phyloP scores from a whole-genome alignment of 2,797 vertebrate species.

The Melanotaenia maccullochi region DNA sequence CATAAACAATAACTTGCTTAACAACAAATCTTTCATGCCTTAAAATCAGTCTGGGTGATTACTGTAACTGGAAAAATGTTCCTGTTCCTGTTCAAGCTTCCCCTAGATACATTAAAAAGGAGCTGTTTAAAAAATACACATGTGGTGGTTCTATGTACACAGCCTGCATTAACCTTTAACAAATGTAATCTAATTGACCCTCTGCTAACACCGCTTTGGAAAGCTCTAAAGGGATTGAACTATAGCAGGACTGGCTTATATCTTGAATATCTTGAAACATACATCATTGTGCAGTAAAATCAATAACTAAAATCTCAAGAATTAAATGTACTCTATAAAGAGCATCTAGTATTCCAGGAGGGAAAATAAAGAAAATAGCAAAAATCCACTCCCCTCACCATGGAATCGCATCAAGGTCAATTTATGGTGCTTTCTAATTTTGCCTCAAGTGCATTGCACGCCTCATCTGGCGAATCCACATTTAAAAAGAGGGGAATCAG shows the following conservation, averaged over 20 bases:
- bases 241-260: not conserved
- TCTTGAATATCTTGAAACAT: not conserved
- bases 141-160: not conserved
- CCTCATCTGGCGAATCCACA: slow-evolving; percentile 65
- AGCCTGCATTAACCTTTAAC: not conserved
- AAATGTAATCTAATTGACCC: slow-evolving; percentile 17
- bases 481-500: slow-evolving; percentile 54
- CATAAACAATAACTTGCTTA: not conserved
- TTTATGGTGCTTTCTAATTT: slow-evolving; percentile 52
- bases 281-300: slow-evolving; percentile 13
- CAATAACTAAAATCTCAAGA: slow-evolving; percentile 8
- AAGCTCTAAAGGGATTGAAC: slow-evolving; percentile 1
- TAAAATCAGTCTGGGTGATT: not conserved
- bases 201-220: not conserved
- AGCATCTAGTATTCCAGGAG: slow-evolving; percentile 7
- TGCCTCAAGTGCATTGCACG: slow-evolving; percentile 44
- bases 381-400: slow-evolving; percentile 42
- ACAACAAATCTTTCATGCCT: not conserved
- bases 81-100: not conserved
- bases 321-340: slow-evolving; percentile 13
- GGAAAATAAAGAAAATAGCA: slow-evolving; percentile 40
- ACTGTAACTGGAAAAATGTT: not conserved
- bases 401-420: slow-evolving; percentile 67
- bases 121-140: not conserved
- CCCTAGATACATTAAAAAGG: slow-evolving; percentile 3